A percentile compares a stretch with the other conserved stretches of the same genome.
Evolutionary conservation across 2,113 vertebrate species (phyloP).

Genomic region (Ceyx melanurus): DNA sequence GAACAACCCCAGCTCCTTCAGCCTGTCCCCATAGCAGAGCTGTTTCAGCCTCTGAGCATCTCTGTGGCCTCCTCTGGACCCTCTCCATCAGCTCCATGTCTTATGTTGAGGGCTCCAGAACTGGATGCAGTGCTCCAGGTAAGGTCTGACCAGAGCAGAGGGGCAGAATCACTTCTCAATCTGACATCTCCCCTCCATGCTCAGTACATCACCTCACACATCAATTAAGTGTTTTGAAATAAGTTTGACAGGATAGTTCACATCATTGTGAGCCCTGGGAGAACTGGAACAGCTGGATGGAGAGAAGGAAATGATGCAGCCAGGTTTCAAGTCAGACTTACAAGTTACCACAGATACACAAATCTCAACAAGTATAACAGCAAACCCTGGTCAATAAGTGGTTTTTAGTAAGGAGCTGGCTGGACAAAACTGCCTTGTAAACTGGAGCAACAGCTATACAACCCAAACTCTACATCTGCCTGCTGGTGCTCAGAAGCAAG

Average conservation of each 20-base stretch:
- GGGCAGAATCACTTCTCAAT: too few species aligned
- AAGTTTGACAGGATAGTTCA: background rate
- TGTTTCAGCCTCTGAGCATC: too few species aligned
- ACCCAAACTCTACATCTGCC: background rate
- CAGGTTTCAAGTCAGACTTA: background rate
- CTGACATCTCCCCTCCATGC: background rate
- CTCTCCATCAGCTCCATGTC: too few species aligned
- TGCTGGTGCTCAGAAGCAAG: background rate
- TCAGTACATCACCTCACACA: background rate
- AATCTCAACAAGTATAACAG: background rate
- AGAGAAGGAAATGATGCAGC: background rate
- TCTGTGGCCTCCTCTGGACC: too few species aligned
- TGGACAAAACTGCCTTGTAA: rapidly evolving
- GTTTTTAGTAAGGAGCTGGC: background rate
- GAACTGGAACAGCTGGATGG: background rate
- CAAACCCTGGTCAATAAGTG: background rate
- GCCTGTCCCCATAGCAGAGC: too few species aligned
- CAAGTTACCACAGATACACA: background rate
- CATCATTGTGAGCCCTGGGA: background rate
- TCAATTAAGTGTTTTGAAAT: background rate
- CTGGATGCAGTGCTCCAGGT: too few species aligned
- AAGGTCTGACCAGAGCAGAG: too few species aligned
- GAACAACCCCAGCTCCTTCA: too few species aligned
- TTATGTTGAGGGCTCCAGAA: too few species aligned
- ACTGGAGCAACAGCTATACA: background rate